Evolutionary conservation across 1,140 invertebrate genomes (phyloP).

Genomic region (Cydia amplana): DNA sequence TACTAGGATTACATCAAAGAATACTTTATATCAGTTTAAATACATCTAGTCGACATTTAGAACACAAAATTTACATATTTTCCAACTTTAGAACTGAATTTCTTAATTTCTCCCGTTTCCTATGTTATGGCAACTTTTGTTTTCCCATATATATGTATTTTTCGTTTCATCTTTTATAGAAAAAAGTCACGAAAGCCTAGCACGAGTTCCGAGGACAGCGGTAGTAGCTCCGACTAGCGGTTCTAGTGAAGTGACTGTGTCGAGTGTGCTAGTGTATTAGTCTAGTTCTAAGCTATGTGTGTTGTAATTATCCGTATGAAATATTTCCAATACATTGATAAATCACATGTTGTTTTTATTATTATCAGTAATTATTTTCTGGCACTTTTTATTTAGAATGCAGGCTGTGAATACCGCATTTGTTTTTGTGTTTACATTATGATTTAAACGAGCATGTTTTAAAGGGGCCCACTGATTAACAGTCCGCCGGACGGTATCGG

Average conservation of each 20-base stretch:
- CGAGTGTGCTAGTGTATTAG: slow-evolving; percentile 48
- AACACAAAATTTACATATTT: too few species aligned
- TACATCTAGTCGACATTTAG: neutral
- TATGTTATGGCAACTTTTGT: slow-evolving; percentile 30
- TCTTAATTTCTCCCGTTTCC: slow-evolving; percentile 44
- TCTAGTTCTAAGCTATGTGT: slow-evolving; percentile 59
- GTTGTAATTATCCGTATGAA: slow-evolving; percentile 42
- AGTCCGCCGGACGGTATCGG: too few species aligned
- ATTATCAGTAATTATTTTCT: slow-evolving; percentile 9
- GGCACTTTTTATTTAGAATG: slow-evolving; percentile 40
- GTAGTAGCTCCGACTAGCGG: slow-evolving; percentile 68
- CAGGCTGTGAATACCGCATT: slow-evolving; percentile 36
- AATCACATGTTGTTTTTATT: slow-evolving; percentile 25
- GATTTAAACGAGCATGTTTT: neutral
- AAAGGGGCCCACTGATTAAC: too few species aligned
- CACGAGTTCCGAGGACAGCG: slow-evolving; percentile 75
- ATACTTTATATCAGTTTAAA: neutral
- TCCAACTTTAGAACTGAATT: slow-evolving; percentile 10
- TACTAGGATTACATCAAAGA: neutral
- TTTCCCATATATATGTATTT: slow-evolving; percentile 56
- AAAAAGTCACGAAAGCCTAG: slow-evolving; percentile 77
- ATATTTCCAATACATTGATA: slow-evolving; percentile 30
- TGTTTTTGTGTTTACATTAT: slow-evolving; percentile 7
- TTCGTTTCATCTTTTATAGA: slow-evolving; percentile 73
- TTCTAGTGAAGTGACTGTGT: slow-evolving; percentile 51